These are phyloP conservation scores for Gymnothorax javanicus DNA, from an alignment of 2,797 vertebrate genomes.

Conservation along the genomic window DNA sequence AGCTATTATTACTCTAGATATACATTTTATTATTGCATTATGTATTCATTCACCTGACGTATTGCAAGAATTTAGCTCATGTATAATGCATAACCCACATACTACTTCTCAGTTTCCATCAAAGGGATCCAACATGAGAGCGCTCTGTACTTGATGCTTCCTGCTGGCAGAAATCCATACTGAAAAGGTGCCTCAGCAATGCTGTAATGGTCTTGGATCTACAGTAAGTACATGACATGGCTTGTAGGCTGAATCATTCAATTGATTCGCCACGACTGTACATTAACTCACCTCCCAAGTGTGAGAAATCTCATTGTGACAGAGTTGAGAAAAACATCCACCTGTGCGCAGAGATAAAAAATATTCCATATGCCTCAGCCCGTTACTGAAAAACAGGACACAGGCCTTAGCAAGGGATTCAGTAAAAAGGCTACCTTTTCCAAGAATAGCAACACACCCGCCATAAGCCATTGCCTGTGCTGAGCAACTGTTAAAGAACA, in stretches of 20 bases:
- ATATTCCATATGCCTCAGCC: background rate
- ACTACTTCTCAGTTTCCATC: background rate
- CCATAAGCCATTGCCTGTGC: background rate
- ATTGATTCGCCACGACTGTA: background rate
- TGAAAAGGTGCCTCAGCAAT: background rate
- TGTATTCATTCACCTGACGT: background rate
- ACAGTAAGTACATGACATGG: conserved; percentile 10
- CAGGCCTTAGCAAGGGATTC: background rate
- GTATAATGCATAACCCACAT: background rate
- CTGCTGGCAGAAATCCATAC: conserved; percentile 3
- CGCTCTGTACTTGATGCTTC: background rate
- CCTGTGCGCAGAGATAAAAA: background rate
- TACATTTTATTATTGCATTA: background rate
- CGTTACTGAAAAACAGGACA: background rate
- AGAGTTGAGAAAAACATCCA: background rate
- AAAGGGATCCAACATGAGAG: background rate
- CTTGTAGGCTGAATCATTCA: background rate
- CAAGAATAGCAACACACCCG: background rate
- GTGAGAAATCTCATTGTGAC: background rate
- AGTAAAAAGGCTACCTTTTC: background rate
- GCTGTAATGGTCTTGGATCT: background rate
- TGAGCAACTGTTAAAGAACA: background rate
- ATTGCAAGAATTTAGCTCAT: conserved; percentile 1
- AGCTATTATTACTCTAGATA: background rate
- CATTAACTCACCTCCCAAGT: background rate